Conservation (phyloP, 2,113 vertebrate genomes). For the Podilymbus podiceps region DNA sequence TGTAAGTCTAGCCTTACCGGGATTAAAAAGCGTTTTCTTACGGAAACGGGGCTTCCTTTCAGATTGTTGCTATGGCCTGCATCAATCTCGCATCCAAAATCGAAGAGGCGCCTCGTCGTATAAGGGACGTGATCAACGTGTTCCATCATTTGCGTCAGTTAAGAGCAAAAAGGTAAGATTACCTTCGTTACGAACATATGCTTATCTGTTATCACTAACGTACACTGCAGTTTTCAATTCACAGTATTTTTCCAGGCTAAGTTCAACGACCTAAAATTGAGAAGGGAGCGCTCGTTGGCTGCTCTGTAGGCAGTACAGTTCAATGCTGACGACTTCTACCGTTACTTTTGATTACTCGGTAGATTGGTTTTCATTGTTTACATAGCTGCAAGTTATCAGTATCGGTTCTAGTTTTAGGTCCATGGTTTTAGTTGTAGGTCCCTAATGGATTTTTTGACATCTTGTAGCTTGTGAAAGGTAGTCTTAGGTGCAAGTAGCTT, state of each 20-base stretch:
- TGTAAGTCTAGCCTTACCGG: fast-evolving
- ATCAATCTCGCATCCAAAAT: slow-evolving; percentile 98
- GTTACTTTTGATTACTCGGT: not conserved
- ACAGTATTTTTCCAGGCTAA: slow-evolving; percentile 50
- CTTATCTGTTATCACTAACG: not conserved
- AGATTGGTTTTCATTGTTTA: not conserved
- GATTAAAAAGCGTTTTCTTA: not conserved
- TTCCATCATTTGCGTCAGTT: slow-evolving; percentile 94
- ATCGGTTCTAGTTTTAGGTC: not conserved
- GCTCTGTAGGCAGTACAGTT: slow-evolving; percentile 47
- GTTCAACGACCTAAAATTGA: slow-evolving; percentile 22
- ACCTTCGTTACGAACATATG: slow-evolving; percentile 4
- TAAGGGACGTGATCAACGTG: slow-evolving; percentile 98
- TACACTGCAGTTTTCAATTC: slow-evolving; percentile 14
- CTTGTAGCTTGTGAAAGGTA: not conserved
- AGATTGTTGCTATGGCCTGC: slow-evolving; percentile 99
- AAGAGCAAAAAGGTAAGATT: slow-evolving; percentile 94
- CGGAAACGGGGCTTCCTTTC: slow-evolving; percentile 29
- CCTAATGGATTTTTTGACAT: not conserved
- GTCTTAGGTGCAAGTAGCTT: not conserved
- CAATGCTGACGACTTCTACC: not conserved
- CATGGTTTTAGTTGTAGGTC: not conserved
- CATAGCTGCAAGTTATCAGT: not conserved
- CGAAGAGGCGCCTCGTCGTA: slow-evolving; percentile 94
- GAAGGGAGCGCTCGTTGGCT: slow-evolving; percentile 25